phyloP scores from a whole-genome alignment of 2,888 invertebrate species.

The Catonia carolina region DNA sequence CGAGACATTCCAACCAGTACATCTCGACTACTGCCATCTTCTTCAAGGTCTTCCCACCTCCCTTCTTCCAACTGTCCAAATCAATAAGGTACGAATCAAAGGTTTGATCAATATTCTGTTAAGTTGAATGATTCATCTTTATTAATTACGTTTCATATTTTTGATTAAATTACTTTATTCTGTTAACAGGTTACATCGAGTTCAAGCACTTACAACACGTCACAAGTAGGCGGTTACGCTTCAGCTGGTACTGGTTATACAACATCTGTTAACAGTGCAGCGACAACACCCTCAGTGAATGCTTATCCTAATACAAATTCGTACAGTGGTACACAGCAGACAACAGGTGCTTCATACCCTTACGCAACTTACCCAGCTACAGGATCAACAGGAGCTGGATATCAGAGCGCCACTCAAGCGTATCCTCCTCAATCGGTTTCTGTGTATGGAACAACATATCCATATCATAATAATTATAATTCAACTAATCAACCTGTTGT shows the following conservation, averaged over 20 bases:
- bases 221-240: slow-evolving; percentile 14
- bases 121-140: too few species aligned
- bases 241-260: slow-evolving; percentile 7
- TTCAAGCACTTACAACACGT: slow-evolving; percentile 21
- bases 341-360: slow-evolving; percentile 5
- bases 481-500: slow-evolving; percentile 27
- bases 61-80: too few species aligned
- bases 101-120: too few species aligned
- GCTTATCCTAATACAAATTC: slow-evolving; percentile 20
- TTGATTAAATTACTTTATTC: too few species aligned
- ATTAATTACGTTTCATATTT: too few species aligned
- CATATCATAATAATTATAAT: slow-evolving; percentile 37
- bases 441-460: slow-evolving; percentile 20
- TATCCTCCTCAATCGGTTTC: slow-evolving; percentile 9
- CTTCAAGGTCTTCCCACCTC: too few species aligned
- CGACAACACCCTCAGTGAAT: slow-evolving; percentile 14
- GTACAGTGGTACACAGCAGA: slow-evolving; percentile 15
- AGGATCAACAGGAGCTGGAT: slow-evolving; percentile 15
- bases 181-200: slow-evolving; percentile 19
- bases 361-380: neutral
- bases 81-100: too few species aligned
- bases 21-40: too few species aligned
- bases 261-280: slow-evolving; percentile 9
- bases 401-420: slow-evolving; percentile 21
- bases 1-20: too few species aligned